Percentiles rank a stretch among this genome's conserved stretches.
phyloP scores from a whole-genome alignment of 35 echinoderm and acorn worm genomes.

The Amphiura filiformis region DNA sequence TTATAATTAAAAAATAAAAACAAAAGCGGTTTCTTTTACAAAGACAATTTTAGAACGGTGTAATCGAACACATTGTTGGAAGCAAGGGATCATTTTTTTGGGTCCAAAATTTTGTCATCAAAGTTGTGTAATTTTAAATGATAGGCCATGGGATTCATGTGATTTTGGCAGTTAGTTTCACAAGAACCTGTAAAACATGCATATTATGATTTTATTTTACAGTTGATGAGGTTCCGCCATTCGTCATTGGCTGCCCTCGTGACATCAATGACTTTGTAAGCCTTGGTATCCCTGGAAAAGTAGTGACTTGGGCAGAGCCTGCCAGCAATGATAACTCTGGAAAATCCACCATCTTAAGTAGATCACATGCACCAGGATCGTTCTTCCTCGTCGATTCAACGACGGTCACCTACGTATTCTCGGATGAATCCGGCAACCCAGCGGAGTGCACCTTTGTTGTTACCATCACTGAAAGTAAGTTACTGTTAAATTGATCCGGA shows the following conservation, averaged over 20 bases:
- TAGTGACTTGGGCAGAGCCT: constrained; percentile 32
- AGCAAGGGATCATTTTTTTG: no score
- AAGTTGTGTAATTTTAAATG: no score
- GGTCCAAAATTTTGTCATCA: no score
- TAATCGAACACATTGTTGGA: no score
- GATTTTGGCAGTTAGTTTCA: no score
- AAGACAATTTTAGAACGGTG: no score
- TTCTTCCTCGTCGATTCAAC: constrained; percentile 29
- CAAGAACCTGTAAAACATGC: background rate
- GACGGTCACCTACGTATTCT: constrained; percentile 51
- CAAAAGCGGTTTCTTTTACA: no score
- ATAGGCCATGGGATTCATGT: no score
- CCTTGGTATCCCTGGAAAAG: background rate
- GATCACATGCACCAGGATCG: background rate
- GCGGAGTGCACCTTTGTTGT: constrained; percentile 52
- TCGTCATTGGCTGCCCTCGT: constrained; percentile 43
- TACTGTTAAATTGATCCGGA: no score
- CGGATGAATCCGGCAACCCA: constrained; percentile 50
- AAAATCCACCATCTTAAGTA: background rate
- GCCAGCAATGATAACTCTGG: constrained; percentile 45
- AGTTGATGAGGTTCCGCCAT: constrained; percentile 47
- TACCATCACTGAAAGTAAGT: constrained; percentile 3
- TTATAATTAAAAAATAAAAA: no score
- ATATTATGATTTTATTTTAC: background rate
- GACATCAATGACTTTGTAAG: constrained; percentile 24